A percentile compares a stretch with the other conserved stretches of the same genome.
phyloP scores from a whole-genome alignment of 2,113 vertebrate genomes.

The Callorhinus ursinus region DNA sequence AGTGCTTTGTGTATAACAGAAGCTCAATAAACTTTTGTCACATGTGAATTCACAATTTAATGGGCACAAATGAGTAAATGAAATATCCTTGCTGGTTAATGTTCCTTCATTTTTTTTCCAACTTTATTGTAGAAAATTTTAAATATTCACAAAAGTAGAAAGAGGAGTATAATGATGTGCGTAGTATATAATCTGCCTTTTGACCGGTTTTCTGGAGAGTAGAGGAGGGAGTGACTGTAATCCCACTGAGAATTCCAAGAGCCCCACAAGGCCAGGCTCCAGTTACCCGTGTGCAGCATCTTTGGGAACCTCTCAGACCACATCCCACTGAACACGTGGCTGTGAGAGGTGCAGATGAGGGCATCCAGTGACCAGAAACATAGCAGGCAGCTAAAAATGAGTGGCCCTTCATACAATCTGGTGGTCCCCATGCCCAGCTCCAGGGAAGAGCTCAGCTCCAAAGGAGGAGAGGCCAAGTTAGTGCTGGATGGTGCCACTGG shows the following conservation, averaged over 20 bases:
- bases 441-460: not conserved
- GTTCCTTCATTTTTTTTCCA: not conserved
- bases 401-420: not conserved
- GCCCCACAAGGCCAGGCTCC: not conserved
- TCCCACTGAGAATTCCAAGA: not conserved
- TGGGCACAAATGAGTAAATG: not conserved
- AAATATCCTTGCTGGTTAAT: not conserved
- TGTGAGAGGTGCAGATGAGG: not conserved
- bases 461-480: not conserved
- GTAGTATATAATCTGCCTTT: not conserved
- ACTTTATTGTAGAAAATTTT: not conserved
- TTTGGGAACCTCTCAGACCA: not conserved
- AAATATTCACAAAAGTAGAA: not conserved
- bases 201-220: not conserved
- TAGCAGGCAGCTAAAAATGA: not conserved
- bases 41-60: not conserved
- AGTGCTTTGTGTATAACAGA: not conserved
- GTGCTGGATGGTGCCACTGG: rapidly evolving
- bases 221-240: not conserved
- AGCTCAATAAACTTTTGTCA: not conserved
- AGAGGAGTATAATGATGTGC: not conserved
- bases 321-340: not conserved
- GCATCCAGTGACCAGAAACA: not conserved
- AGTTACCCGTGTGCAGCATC: not conserved
- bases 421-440: too few relatives aligned